These are phyloP conservation scores for Riparia riparia DNA, from an alignment of 2,113 vertebrate species.

Conservation along the genomic window DNA sequence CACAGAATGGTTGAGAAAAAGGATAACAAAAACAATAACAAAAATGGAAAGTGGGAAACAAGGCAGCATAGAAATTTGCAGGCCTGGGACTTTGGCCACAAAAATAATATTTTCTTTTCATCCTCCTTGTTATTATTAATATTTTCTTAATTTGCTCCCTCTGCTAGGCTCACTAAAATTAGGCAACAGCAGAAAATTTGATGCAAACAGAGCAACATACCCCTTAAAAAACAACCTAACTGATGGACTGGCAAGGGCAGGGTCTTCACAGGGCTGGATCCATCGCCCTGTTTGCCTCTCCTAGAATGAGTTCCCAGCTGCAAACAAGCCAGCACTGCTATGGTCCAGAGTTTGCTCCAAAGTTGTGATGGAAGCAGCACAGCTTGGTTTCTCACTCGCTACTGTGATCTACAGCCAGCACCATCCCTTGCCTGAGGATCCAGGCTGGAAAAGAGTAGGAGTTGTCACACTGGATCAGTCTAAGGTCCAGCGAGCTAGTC, in stretches of 20 bases:
- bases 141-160: not conserved
- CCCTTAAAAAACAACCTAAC: not conserved
- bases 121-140: not conserved
- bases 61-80: not conserved
- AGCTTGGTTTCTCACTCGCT: rapidly evolving
- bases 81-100: not conserved
- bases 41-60: not conserved
- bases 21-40: not conserved
- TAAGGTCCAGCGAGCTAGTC: not conserved
- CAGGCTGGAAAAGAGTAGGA: not conserved
- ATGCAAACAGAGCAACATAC: not conserved
- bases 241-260: not conserved
- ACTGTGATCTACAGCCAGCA: constrained; percentile 1
- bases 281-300: not conserved
- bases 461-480: not conserved
- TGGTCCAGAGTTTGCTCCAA: rapidly evolving
- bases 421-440: not conserved
- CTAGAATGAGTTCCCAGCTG: not conserved
- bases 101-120: not conserved
- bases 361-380: rapidly evolving
- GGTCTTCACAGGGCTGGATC: not conserved
- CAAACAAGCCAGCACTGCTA: not conserved
- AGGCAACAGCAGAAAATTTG: not conserved
- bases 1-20: not conserved
- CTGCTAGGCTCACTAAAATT: not conserved